Conservation (phyloP, 2,888 invertebrate genomes). For the Teleogryllus oceanicus region DNA sequence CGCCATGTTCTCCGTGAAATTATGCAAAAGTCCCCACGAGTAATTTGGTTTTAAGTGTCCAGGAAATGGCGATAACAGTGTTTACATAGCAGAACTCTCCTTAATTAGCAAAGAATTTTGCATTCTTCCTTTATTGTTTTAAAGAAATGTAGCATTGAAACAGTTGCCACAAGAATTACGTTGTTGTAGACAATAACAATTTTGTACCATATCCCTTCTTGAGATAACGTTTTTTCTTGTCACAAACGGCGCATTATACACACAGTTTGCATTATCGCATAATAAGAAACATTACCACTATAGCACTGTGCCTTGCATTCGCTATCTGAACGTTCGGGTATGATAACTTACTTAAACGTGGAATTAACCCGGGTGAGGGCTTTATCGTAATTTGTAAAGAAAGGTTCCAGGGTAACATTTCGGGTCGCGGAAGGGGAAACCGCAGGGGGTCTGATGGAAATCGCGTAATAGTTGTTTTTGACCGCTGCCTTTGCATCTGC, state of each 20-base stretch:
- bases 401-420: not conserved
- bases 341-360: constrained; percentile 7
- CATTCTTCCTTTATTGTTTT: not conserved
- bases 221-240: not conserved
- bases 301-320: not conserved
- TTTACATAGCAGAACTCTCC: not conserved
- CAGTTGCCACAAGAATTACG: not conserved
- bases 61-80: constrained; percentile 1
- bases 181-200: constrained; percentile 9
- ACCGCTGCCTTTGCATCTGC: too few species aligned
- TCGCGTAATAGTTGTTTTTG: too few species aligned
- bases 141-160: constrained; percentile 18
- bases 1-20: not conserved
- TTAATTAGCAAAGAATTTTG: constrained; percentile 3
- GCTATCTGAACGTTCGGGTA: not conserved
- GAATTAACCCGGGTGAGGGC: not conserved
- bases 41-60: not conserved
- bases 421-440: too few species aligned
- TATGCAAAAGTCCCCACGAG: constrained; percentile 5
- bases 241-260: constrained; percentile 7
- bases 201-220: not conserved
- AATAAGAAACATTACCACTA: constrained; percentile 18
- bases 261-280: not conserved
- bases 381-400: constrained; percentile 1
- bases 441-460: too few species aligned